phyloP scores from a whole-genome alignment of 2,888 invertebrate species.

The Herminia tarsipennalis region DNA sequence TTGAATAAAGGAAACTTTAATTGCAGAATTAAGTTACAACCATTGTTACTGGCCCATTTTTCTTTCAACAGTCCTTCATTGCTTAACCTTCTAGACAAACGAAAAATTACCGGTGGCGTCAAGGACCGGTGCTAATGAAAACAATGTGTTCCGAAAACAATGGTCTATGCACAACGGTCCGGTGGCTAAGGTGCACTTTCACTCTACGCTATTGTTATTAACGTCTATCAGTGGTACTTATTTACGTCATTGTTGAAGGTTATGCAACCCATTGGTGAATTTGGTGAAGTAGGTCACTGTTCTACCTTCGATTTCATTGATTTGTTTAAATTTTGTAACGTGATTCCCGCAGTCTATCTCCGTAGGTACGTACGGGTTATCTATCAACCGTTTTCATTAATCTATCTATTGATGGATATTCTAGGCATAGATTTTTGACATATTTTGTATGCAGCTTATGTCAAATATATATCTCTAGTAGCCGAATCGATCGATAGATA shows the following conservation, averaged over 20 bases:
- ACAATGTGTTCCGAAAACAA: constrained; percentile 79
- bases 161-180: constrained; percentile 67
- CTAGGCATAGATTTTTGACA: too few species aligned
- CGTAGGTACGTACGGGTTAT: too few species aligned
- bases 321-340: background rate
- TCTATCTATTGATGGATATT: too few species aligned
- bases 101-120: constrained; percentile 59
- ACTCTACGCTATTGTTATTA: constrained; percentile 76
- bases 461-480: too few species aligned
- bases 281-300: constrained; percentile 20
- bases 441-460: too few species aligned
- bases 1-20: too few species aligned
- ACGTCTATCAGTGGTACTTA: constrained; percentile 64
- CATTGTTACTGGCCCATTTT: constrained; percentile 7
- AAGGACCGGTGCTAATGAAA: constrained; percentile 73
- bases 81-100: constrained; percentile 24
- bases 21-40: too few species aligned
- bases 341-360: too few species aligned
- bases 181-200: constrained; percentile 78
- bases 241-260: constrained; percentile 63
- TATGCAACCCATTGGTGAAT: constrained; percentile 59
- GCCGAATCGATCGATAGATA: too few species aligned
- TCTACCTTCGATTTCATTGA: constrained; percentile 1
- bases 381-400: too few species aligned
- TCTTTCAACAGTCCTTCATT: constrained; percentile 18